A percentile compares a stretch with the other conserved stretches of the same genome.
phyloP scores from a whole-genome alignment of 2,797 vertebrate species.

The Falco rusticolus region DNA sequence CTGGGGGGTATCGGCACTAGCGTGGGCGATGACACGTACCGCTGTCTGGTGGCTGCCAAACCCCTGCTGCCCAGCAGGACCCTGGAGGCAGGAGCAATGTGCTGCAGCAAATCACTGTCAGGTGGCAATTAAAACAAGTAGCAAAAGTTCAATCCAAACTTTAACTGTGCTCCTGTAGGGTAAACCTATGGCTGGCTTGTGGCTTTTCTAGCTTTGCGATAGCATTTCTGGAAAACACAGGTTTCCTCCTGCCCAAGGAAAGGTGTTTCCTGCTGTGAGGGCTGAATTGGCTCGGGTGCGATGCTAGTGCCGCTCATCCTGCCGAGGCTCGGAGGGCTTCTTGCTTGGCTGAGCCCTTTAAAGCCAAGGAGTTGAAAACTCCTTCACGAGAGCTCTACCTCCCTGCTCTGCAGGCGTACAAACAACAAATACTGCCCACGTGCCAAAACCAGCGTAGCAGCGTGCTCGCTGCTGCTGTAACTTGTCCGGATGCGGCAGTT shows the following conservation, averaged over 20 bases:
- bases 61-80: neutral
- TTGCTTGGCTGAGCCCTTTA: neutral
- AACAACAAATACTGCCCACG: fast-evolving
- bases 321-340: neutral
- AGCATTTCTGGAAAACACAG: neutral
- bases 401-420: neutral
- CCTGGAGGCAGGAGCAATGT: neutral
- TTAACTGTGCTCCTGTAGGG: neutral
- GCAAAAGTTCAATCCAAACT: neutral
- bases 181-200: fast-evolving
- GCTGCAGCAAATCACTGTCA: neutral
- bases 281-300: neutral
- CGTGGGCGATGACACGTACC: neutral
- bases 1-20: neutral
- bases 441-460: neutral
- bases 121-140: neutral
- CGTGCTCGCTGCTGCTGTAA: fast-evolving
- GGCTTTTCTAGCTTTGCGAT: neutral
- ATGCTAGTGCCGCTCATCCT: neutral
- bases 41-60: neutral
- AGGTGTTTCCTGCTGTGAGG: neutral
- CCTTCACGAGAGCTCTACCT: neutral
- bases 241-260: neutral
- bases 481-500: neutral
- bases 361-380: neutral